Base-by-base conservation (phyloP, 2,113 vertebrate genomes). In the Pelobates fuscus region DNA sequence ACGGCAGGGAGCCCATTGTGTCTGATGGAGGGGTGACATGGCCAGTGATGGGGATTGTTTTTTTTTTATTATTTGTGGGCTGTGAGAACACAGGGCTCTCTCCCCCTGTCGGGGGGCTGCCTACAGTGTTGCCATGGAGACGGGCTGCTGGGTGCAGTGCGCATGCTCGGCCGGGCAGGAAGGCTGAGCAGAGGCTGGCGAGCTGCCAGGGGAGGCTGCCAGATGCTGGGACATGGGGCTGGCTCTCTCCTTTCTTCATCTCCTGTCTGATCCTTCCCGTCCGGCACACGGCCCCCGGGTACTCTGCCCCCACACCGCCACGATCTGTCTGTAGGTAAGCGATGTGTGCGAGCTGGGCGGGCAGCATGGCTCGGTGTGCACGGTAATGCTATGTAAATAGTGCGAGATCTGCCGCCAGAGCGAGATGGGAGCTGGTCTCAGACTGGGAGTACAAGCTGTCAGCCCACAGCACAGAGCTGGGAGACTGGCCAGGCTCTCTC, bases 241-340 rank as follows among this genome's bases (percentile, higher is more conserved):
- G 88, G 74, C 83, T 90, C 89, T 67, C 32, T 84, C 84, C 88
- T 86, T 86, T 85, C 89, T 89, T 83, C 89, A 84, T 90, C 85
- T 89, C 83, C 85, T 85, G 89, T 85, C 89, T 85, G 84, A 83
- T 84, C 85, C 81, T 67, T 80, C 78, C 29, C 32, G 80, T 82
- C 77, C 83, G 88, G 88, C 85, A 81, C 86, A 87, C n/a, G n/a
- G 89, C 86, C 88, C 86, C 85, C 89, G 88, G 89, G 89, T 87
- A 83, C 84, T 17, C 17, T 12, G 12, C 44, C 44, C 37, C 7
- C 37, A 41, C 37, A 41, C 37, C 7, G 37, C 37, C n/a, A n/a
- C n/a, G n/a, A n/a, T n/a, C 87, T 84, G 86, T 89, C 82, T 54
- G 80, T 89, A 88, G 90, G 91, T 93, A 90, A 91, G 91, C 87